Evolutionary conservation across 2,797 vertebrate genomes (phyloP).

Genomic region (Neosalanx taihuensis): DNA sequence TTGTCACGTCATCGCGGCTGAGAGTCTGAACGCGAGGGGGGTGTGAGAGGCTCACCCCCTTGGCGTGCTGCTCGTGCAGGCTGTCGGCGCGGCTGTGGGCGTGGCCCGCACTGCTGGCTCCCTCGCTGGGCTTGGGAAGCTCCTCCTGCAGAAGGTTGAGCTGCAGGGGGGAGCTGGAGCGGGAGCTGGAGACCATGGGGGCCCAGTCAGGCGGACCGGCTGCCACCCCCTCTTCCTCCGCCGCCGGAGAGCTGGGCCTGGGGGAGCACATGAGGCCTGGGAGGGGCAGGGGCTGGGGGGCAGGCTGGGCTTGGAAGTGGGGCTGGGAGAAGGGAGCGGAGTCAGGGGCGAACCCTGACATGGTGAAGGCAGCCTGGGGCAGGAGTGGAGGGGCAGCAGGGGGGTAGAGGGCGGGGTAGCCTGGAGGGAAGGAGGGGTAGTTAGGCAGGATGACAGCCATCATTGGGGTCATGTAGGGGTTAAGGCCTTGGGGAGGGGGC

Average conservation of each 20-base stretch:
- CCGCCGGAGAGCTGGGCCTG: slow-evolving; percentile 55
- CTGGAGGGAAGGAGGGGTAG: slow-evolving; percentile 59
- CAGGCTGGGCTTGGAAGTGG: slow-evolving; percentile 42
- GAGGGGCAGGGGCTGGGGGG: slow-evolving; percentile 35
- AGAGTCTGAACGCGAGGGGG: not conserved
- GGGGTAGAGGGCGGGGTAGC: slow-evolving; percentile 60
- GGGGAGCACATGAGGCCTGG: slow-evolving; percentile 50
- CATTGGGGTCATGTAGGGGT: slow-evolving; percentile 61
- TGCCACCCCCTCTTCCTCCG: slow-evolving; percentile 51
- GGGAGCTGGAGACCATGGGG: slow-evolving; percentile 74
- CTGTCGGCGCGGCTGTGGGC: slow-evolving; percentile 39
- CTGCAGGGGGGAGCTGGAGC: slow-evolving; percentile 85
- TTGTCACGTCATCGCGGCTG: no score
- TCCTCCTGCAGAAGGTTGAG: slow-evolving; percentile 86
- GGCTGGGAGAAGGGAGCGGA: slow-evolving; percentile 51
- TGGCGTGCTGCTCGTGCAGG: slow-evolving; percentile 57
- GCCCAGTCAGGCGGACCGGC: slow-evolving; percentile 51
- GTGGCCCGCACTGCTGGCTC: slow-evolving; percentile 44
- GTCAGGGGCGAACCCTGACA: slow-evolving; percentile 42
- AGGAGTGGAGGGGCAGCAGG: slow-evolving; percentile 35
- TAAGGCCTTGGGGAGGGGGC: slow-evolving; percentile 54
- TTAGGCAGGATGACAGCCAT: slow-evolving; percentile 79
- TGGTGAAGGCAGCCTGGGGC: slow-evolving; percentile 48
- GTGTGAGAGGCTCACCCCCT: slow-evolving; percentile 50
- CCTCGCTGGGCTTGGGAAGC: slow-evolving; percentile 67